Conservation (phyloP, 2,113 vertebrate genomes). For the Hydropotes inermis region DNA sequence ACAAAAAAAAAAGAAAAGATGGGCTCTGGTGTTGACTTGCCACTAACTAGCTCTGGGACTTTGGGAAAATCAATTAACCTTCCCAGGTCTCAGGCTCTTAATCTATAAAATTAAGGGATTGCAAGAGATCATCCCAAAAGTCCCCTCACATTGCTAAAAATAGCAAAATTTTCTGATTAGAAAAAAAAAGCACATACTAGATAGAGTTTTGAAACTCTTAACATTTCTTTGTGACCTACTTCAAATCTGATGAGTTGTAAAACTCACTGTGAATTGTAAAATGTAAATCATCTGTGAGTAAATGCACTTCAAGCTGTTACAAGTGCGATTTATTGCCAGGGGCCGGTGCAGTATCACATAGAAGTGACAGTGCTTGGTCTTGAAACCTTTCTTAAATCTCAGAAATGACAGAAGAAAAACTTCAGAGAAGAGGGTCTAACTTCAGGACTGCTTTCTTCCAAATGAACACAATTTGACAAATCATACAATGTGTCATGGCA, state of each 20-base stretch:
- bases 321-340: neutral
- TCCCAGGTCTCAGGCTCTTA: slow-evolving; percentile 44
- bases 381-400: slow-evolving; percentile 36
- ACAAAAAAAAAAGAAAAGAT: neutral
- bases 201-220: slow-evolving; percentile 15
- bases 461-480: slow-evolving; percentile 47
- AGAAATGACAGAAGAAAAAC: slow-evolving; percentile 14
- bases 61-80: slow-evolving; percentile 72
- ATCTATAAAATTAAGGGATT: slow-evolving; percentile 55
- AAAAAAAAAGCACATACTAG: neutral
- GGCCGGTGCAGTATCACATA: neutral
- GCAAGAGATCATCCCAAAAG: slow-evolving; percentile 49
- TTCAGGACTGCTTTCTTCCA: slow-evolving; percentile 43
- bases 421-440: neutral
- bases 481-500: neutral
- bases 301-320: neutral
- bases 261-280: slow-evolving; percentile 32
- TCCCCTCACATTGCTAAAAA: slow-evolving; percentile 47
- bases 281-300: slow-evolving; percentile 20
- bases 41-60: slow-evolving; percentile 68
- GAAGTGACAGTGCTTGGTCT: neutral
- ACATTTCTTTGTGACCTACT: slow-evolving; percentile 62
- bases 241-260: slow-evolving; percentile 38
- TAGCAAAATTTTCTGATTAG: slow-evolving; percentile 4
- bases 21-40: neutral